Evolutionary conservation across 1,140 invertebrate genomes (phyloP).

Genomic region (Vollenhovia emeryi): DNA sequence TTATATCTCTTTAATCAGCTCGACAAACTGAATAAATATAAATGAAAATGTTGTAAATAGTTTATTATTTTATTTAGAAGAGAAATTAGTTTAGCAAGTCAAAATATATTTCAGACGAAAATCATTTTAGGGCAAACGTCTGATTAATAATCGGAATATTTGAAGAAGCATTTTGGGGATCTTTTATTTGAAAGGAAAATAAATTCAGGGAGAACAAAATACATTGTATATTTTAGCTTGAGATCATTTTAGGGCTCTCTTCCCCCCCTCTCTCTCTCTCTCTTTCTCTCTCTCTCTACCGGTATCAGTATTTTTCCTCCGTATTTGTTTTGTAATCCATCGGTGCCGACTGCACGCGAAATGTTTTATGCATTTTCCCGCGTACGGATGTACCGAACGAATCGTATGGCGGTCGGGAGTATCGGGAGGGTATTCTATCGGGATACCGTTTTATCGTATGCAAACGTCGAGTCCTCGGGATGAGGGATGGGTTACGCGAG

Average conservation of each 20-base stretch:
- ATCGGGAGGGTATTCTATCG: background rate
- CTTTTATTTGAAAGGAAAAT: background rate
- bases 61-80: no score
- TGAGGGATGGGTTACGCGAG: background rate
- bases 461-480: slow-evolving; percentile 4
- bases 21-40: no score
- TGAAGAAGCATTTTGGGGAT: no score
- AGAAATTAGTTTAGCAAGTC: no score
- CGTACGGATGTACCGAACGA: background rate
- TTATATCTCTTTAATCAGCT: no score
- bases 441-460: slow-evolving; percentile 16
- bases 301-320: background rate
- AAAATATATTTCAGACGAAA: no score
- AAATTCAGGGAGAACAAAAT: background rate
- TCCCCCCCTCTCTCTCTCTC: no score
- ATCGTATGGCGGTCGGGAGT: background rate
- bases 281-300: background rate
- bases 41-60: no score
- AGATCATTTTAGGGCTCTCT: background rate
- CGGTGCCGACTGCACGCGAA: background rate
- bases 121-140: no score
- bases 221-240: background rate
- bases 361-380: slow-evolving; percentile 58
- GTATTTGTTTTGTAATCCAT: slow-evolving; percentile 29
- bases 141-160: no score